phyloP scores from a whole-genome alignment of 2,797 vertebrate genomes.

The Argya squamiceps region DNA sequence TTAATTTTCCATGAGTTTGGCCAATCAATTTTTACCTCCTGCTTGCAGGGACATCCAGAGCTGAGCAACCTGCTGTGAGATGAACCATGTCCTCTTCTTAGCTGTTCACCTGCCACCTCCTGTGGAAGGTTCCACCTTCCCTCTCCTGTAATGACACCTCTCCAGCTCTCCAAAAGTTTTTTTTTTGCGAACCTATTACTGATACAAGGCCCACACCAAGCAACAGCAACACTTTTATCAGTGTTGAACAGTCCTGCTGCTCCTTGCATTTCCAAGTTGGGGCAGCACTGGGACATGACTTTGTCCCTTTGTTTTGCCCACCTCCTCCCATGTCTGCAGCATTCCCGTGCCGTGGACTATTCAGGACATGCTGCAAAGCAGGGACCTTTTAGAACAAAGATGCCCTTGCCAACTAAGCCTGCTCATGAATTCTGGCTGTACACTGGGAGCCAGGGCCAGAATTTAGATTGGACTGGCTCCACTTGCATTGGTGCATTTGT shows the following conservation, averaged over 20 bases:
- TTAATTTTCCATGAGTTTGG: background rate
- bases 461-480: slow-evolving; percentile 47
- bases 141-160: background rate
- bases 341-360: background rate
- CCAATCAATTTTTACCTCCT: background rate
- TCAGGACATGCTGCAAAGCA: background rate
- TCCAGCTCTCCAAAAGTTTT: background rate
- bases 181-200: background rate
- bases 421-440: background rate
- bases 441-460: background rate
- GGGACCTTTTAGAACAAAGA: background rate
- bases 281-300: background rate
- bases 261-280: background rate
- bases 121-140: background rate
- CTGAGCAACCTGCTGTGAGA: background rate
- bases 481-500: slow-evolving; percentile 13
- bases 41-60: background rate
- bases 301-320: background rate
- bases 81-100: background rate
- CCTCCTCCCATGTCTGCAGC: background rate
- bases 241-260: background rate
- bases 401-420: background rate
- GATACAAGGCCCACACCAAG: background rate
- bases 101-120: background rate
- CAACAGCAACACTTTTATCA: background rate